Evolutionary conservation across 2,888 invertebrate species (phyloP).

Genomic region (Agrilus biguttatus): DNA sequence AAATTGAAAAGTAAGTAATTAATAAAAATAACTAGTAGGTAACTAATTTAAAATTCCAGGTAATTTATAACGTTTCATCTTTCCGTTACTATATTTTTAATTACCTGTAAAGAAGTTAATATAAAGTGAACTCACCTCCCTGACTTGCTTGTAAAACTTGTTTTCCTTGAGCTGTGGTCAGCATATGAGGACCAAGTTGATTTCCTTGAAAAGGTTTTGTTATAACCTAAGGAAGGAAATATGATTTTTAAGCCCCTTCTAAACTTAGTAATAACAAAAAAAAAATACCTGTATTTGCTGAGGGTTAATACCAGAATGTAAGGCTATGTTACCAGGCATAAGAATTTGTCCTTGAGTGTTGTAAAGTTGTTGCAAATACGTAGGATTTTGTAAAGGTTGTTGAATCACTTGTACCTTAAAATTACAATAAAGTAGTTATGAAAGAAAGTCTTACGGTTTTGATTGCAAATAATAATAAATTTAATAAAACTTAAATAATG

Average conservation of each 20-base stretch:
- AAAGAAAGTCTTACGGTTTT: no score
- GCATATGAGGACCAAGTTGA: slow-evolving; percentile 66
- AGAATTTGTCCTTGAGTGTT: slow-evolving; percentile 65
- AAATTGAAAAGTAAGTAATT: not conserved
- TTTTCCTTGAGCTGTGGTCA: slow-evolving; percentile 59
- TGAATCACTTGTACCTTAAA: slow-evolving; percentile 64
- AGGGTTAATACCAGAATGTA: slow-evolving; percentile 63
- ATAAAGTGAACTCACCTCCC: slow-evolving; percentile 33
- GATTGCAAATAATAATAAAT: no score
- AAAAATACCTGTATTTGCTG: slow-evolving; percentile 55
- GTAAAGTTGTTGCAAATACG: slow-evolving; percentile 68
- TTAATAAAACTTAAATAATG: no score
- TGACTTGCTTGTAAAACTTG: slow-evolving; percentile 52
- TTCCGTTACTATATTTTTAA: not conserved
- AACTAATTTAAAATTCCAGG: not conserved
- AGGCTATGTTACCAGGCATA: slow-evolving; percentile 66
- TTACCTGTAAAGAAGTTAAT: slow-evolving; percentile 1
- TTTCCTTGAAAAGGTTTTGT: slow-evolving; percentile 75
- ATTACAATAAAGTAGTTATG: not conserved
- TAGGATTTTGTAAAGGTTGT: slow-evolving; percentile 60
- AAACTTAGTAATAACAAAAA: not conserved
- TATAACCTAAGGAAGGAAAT: slow-evolving; percentile 45
- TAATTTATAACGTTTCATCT: no score
- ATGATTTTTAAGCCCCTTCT: no score
- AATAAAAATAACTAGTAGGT: not conserved